Evolutionary conservation across 2,797 vertebrate species (phyloP), one percentile per base, ranked within the genome.

Genomic region (Corythornis leucogaster): DNA sequence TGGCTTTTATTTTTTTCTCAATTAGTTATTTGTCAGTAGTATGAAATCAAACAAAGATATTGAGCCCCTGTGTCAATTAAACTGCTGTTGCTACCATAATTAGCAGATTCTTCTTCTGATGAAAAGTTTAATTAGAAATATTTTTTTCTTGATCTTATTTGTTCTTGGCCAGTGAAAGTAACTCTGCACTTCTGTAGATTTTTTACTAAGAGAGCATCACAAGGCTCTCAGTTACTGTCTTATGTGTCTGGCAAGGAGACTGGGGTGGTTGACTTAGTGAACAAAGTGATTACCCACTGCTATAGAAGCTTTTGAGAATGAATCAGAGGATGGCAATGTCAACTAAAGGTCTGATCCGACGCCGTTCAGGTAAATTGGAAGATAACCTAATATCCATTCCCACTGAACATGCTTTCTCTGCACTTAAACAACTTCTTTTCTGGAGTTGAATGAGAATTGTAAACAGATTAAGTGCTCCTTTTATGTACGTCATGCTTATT

Each of bases 11-110:
- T 16, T 77, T 63, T 74, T 78, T 87, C 71, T 51, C 21, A 91
- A 74, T 93, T 95, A 84, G 33, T 73, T 93, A 38, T 93, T 95
- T 96, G 84, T 92, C 71, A 93, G 71, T 40, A 73, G 26, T 87
- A 77, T 80, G 70, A 86, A 94, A 88, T 86, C 63, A 93, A 87
- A 95, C 67, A 95, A 91, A 93, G 80, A 77, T 87, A 88, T 87
- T 93, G 91, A 92, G 69, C 51, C 89, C 45, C 40, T 59, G 70
- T 90, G 57, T 68, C 93, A 92, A 89, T 93, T 95, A 85, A 92
- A 87, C 46, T 94, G 67, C 69, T 87, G 59, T 91, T 82, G 59
- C 43, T 93, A 73, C 42, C 30, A 38, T 94, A 92, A 90, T 90
- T 92, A 95, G 33, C 54, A 78, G 43, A 82, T 91, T 46, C 48